Conservation (phyloP, 92 coral and sea anemone species). For the Paramuricea clavata region DNA sequence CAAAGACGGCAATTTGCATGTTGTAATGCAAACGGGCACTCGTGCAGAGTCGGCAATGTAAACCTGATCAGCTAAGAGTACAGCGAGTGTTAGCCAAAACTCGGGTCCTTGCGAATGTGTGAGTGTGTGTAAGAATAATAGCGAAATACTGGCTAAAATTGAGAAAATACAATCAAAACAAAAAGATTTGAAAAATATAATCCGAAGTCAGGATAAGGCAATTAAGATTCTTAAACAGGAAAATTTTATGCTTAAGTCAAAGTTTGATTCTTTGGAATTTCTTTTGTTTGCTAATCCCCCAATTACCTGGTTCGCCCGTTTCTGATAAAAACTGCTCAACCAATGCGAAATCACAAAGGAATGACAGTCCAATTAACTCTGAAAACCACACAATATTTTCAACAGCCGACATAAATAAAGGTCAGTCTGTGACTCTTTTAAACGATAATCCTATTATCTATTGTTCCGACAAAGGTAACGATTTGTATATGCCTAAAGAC, state of each 20-base stretch:
- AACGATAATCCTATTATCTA: no score
- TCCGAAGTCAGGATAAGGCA: no score
- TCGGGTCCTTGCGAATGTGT: neutral
- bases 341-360: neutral
- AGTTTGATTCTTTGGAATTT: neutral
- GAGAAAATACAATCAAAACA: neutral
- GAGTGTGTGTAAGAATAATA: neutral
- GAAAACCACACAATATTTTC: no score
- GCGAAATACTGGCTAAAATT: neutral
- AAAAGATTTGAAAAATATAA: neutral
- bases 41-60: no score
- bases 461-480: no score
- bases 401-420: neutral
- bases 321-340: neutral
- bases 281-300: neutral
- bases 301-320: neutral
- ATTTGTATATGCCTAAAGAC: no score
- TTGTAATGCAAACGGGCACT: no score
- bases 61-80: no score
- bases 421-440: no score
- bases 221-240: neutral
- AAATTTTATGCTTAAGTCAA: neutral
- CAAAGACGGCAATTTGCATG: no score
- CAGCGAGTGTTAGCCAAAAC: no score
- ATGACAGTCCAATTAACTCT: neutral